Evolutionary conservation across 92 coral and sea anemone genomes (phyloP).

Genomic region (Chrysogorgia sp.): DNA sequence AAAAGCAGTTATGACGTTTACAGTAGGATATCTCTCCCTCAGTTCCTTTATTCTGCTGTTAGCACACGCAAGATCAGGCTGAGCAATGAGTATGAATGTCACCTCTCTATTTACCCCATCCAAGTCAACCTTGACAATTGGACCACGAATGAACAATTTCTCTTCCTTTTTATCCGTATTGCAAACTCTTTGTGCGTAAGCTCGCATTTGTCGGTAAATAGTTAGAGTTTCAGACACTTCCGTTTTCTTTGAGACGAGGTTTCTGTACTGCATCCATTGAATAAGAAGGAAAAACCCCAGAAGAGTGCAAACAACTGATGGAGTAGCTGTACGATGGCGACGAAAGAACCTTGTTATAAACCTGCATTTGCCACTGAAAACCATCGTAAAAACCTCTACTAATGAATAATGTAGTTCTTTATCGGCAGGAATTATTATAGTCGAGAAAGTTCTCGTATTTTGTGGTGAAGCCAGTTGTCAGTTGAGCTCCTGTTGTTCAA

Average conservation of each 20-base stretch:
- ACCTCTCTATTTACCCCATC: not conserved
- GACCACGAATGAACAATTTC: not conserved
- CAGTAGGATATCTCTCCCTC: constrained; percentile 12
- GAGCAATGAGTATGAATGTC: constrained; percentile 15
- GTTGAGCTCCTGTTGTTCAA: no score
- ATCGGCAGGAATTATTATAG: no score
- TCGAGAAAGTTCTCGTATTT: no score
- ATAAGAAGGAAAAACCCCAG: not conserved
- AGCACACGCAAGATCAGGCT: constrained; percentile 32
- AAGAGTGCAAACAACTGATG: not conserved
- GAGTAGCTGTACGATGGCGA: not conserved
- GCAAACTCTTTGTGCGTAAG: constrained; percentile 15
- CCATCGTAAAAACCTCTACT: no score
- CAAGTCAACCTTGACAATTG: not conserved
- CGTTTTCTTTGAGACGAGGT: not conserved
- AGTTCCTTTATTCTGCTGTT: constrained; percentile 4
- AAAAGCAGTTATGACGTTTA: constrained; percentile 9
- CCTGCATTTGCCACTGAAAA: not conserved
- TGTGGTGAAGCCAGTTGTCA: no score
- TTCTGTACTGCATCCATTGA: constrained; percentile 12
- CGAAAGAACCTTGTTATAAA: not conserved
- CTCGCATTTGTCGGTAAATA: constrained; percentile 37
- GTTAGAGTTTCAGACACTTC: constrained; percentile 13
- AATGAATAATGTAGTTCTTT: no score
- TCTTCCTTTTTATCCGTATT: not conserved